Percentiles rank a stretch among this genome's conserved stretches.
phyloP scores from a whole-genome alignment of 1,140 invertebrate species.

The Diachasmimorpha longicaudata region DNA sequence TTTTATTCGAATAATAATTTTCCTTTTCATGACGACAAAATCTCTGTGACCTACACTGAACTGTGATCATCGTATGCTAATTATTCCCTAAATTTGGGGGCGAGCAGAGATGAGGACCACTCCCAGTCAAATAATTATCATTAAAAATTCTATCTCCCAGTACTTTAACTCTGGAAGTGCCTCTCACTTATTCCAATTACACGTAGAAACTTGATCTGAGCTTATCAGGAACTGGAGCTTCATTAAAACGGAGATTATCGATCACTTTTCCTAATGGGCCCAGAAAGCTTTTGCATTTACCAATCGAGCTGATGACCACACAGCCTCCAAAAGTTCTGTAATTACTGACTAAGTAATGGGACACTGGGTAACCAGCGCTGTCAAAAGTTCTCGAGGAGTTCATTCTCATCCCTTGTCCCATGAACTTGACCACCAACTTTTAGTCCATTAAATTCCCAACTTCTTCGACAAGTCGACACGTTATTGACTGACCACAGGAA shows the following conservation, averaged over 20 bases:
- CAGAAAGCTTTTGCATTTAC: neutral
- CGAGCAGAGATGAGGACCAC: too few relatives aligned
- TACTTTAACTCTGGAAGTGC: too few relatives aligned
- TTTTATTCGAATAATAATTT: too few relatives aligned
- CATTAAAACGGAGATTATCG: neutral
- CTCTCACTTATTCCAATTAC: too few relatives aligned
- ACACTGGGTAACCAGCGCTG: neutral
- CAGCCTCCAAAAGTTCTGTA: neutral
- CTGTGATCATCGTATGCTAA: too few relatives aligned
- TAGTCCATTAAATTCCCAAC: neutral
- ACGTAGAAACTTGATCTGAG: neutral
- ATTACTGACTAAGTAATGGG: neutral
- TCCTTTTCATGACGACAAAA: too few relatives aligned
- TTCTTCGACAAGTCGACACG: neutral
- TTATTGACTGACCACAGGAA: neutral
- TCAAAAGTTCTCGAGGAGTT: neutral
- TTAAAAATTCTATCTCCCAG: too few relatives aligned
- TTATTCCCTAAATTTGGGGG: too few relatives aligned
- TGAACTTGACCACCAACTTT: slow-evolving; percentile 4
- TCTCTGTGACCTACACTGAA: too few relatives aligned
- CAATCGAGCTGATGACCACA: neutral
- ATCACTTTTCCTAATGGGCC: neutral
- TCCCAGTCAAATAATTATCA: too few relatives aligned
- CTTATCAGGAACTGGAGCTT: neutral
- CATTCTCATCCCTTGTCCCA: neutral